Evolutionary conservation across 2,888 invertebrate genomes (phyloP), one percentile per base, ranked within the genome.

Genomic region (Leucania comma): DNA sequence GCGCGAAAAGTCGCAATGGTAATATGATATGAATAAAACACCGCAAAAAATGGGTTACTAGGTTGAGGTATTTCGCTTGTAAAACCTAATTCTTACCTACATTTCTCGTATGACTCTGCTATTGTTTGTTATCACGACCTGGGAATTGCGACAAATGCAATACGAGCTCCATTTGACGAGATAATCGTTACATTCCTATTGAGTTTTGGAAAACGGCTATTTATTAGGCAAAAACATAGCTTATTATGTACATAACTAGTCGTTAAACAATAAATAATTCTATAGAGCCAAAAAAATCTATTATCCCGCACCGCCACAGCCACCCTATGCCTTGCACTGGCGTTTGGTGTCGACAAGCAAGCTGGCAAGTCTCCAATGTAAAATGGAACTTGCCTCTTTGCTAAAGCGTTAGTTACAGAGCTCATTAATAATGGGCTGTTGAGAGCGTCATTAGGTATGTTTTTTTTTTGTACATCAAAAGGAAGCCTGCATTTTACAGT

Each of bases 351-450:
- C 87, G 86, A 90, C 90, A 89, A 89, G 88, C 88, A 87, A 81
- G 77, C 89, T 94, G 95, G 95, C 94, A 92, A 65, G 26, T 73
- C 86, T 92, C 95, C 95, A 95, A 94, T 89, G 89, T 90, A 91
- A 86, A 93, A 93, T 94, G 91, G 91, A 89, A 86, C 89, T 89
- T 84, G 88, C 87, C 88, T 86, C 89, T 90, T 89, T 89, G 87
- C 86, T 87, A 86, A 86, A 86, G 83, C 88, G 86, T 89, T 89
- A 87, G 87, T 90, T 88, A 86, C 88, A 74, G 83, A 83, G 86
- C 85, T 90, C 93, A 91, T 93, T 93, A 92, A 92, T 93, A 93
- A 93, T 92, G 91, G 91, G 90, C 89, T 77, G 82, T 82, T 79
- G 78, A 81, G 81, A 80, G 81, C 72, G 81, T 83, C 87, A 84